Evolutionary conservation across 2,797 vertebrate genomes (phyloP).

Genomic region (Liasis olivaceus): DNA sequence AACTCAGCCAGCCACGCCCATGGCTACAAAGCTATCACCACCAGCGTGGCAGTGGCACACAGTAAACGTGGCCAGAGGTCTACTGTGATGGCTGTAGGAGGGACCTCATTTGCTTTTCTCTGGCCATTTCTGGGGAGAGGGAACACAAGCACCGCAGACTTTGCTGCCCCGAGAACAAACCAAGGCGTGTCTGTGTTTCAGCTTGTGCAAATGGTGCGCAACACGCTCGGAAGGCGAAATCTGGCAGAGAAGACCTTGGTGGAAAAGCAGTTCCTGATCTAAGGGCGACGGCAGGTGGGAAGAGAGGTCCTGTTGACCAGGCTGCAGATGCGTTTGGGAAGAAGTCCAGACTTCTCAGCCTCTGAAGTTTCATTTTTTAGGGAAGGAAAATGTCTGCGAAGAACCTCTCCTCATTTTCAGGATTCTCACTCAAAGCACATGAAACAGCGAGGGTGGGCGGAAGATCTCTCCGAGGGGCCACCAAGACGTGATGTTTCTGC

Average conservation of each 20-base stretch:
- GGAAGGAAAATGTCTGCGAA: background rate
- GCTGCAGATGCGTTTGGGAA: background rate
- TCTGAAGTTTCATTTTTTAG: background rate
- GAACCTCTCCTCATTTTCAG: background rate
- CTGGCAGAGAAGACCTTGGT: constrained; percentile 39
- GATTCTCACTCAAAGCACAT: background rate
- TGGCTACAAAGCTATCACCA: background rate
- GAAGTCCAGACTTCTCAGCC: background rate
- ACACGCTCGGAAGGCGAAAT: constrained; percentile 36
- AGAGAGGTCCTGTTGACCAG: background rate
- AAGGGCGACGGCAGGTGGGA: background rate
- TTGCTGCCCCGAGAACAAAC: background rate
- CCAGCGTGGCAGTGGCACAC: background rate
- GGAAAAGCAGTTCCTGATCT: constrained; percentile 47
- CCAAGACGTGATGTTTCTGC: background rate
- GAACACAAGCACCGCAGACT: background rate
- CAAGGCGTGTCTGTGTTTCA: background rate
- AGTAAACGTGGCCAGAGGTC: background rate
- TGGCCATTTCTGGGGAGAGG: background rate
- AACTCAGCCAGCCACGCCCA: background rate
- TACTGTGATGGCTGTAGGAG: background rate
- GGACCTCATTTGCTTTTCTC: background rate
- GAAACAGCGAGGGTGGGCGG: background rate
- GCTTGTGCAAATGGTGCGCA: constrained; percentile 21
- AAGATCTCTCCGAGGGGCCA: accelerated